Base-by-base conservation (phyloP, 2,797 vertebrate genomes). In the Micropoecilia bifurca region DNA sequence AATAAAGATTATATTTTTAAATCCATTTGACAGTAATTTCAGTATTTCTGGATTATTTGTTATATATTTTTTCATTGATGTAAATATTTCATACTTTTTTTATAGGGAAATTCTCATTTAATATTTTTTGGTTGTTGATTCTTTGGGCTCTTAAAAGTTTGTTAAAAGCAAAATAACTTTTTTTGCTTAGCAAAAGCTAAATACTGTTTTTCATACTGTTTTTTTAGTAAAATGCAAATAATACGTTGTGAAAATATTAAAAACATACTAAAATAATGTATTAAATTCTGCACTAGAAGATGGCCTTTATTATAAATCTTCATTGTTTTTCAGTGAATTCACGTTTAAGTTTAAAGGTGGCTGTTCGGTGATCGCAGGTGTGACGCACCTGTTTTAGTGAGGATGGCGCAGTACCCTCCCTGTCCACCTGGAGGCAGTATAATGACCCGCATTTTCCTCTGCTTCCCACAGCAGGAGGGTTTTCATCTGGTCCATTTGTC, bases 391-490 rank as follows among this genome's bases (percentile, higher is more conserved):
- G 63, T 41, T 68, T 68, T 22, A 33, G 3, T 0, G 18, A 63
- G 6, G 59, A 20, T 28, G 41, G 41, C 14, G 33, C 77, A 90
- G 71, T 93, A 47, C 81, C 69, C 13, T 6, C 78, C 3, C 72
- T 69, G 47, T 68, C 92, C 94, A 95, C 92, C 85, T 63, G 87
- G 93, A 88, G 92, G 90, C 59, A 46, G 79, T 88, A 84, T 18
- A 69, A 75, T 86, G 91, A 57, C 6, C 71, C 25, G 28, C 61
- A 6, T 71, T 39, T 59, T 71, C 73, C n/a, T 74, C 57, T 25
- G 18, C 68, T 47, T 78, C 76, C 22, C 57, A 33, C 12, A 10
- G 18, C 3, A 45, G 1, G 6, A 72, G 43, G 66, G 6, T 55
- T 63, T 82, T 73, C 33, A 69, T 73, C 72, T 83, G 61, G 80